phyloP scores from a whole-genome alignment of 1,140 invertebrate species.

The Brachionus manjavacas region DNA sequence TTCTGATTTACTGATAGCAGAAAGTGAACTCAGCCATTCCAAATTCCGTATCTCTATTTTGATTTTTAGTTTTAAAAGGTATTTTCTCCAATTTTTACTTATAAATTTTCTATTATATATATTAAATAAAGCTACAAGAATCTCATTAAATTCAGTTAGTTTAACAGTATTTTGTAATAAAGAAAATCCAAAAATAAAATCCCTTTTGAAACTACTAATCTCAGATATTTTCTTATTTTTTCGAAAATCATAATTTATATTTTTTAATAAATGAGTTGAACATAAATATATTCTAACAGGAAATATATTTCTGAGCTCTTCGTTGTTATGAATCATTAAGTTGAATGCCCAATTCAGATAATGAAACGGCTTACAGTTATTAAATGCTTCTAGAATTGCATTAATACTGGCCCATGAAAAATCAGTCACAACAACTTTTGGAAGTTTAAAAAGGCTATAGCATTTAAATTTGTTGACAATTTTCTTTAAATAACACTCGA shows the following conservation, averaged over 20 bases:
- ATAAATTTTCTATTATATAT: background rate
- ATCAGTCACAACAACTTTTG: background rate
- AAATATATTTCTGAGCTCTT: background rate
- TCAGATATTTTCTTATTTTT: background rate
- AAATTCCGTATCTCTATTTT: background rate
- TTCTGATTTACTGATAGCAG: background rate
- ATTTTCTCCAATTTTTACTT: background rate
- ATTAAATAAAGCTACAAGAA: background rate
- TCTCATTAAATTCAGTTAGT: background rate
- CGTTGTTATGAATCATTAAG: background rate
- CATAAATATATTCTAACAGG: background rate
- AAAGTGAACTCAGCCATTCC: background rate
- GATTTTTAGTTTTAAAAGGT: background rate
- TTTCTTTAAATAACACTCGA: conserved; percentile 15
- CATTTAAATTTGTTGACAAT: background rate
- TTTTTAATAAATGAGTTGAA: conserved; percentile 21
- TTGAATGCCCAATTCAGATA: background rate
- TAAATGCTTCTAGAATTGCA: background rate
- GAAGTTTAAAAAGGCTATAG: background rate
- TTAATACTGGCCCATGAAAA: conserved; percentile 8
- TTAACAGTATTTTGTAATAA: background rate
- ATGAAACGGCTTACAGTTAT: conserved; percentile 1
- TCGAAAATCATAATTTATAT: background rate
- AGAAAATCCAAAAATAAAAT: background rate
- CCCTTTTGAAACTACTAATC: background rate